Evolutionary conservation across 2,797 vertebrate species (phyloP).

Genomic region (Tragopan temminckii): DNA sequence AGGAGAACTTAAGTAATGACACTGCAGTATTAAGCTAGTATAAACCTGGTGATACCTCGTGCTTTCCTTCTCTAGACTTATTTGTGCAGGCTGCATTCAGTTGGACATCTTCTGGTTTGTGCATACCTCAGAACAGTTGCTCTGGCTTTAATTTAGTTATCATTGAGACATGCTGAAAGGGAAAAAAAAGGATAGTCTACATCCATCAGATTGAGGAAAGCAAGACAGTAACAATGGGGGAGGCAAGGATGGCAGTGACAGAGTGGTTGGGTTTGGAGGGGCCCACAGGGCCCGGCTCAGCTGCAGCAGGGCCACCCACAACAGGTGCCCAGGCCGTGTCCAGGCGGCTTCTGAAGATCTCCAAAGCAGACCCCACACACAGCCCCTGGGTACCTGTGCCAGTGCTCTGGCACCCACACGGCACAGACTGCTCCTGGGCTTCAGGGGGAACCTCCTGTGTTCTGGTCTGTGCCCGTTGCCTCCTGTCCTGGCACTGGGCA

Average conservation of each 20-base stretch:
- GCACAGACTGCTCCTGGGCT: background rate
- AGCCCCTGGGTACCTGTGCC: background rate
- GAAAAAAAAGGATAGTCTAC: background rate
- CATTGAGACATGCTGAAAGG: accelerated
- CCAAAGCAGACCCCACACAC: background rate
- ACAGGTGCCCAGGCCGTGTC: background rate
- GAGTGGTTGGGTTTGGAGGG: background rate
- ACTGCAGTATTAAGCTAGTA: background rate
- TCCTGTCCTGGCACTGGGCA: background rate
- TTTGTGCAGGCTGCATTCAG: too few species aligned
- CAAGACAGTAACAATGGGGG: background rate
- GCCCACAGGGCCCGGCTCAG: background rate
- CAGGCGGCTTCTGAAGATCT: background rate
- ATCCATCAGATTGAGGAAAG: background rate
- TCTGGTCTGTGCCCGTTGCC: background rate
- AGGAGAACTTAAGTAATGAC: background rate
- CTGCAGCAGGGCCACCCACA: background rate
- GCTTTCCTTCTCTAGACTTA: background rate
- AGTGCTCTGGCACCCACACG: background rate
- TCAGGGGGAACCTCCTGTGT: background rate
- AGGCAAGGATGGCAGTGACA: background rate
- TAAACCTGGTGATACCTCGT: background rate
- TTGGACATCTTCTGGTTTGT: background rate
- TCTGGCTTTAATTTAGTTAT: background rate
- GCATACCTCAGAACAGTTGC: background rate